These are phyloP conservation scores for Patella caerulea DNA, from an alignment of 2,888 invertebrate genomes.

Conservation along the genomic window DNA sequence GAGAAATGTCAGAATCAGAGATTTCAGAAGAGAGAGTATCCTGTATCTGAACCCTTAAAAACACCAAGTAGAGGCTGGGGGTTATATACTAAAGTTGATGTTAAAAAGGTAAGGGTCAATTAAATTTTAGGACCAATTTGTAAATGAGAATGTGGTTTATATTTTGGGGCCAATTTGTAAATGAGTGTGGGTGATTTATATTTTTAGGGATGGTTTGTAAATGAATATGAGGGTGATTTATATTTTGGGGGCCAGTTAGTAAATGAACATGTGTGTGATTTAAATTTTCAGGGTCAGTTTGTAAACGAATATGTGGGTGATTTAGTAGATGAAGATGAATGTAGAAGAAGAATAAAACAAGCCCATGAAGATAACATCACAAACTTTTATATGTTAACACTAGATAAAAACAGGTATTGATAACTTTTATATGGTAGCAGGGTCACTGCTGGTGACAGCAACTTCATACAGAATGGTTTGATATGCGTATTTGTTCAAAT, in stretches of 20 bases:
- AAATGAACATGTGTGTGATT: background rate
- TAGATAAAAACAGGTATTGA: constrained; percentile 83
- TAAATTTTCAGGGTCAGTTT: constrained; percentile 80
- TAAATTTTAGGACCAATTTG: too few species aligned
- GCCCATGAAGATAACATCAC: constrained; percentile 86
- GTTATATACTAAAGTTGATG: constrained; percentile 80
- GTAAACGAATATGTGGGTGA: constrained; percentile 98
- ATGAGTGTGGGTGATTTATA: background rate
- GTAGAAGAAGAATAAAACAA: constrained; percentile 82
- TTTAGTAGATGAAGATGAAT: constrained; percentile 91
- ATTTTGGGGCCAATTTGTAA: too few species aligned
- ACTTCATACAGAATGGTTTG: too few species aligned
- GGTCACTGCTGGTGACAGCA: too few species aligned
- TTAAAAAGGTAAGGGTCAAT: constrained; percentile 75
- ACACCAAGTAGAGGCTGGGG: constrained; percentile 90
- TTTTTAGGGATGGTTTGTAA: constrained; percentile 83
- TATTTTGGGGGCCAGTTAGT: background rate
- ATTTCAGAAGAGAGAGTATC: constrained; percentile 87
- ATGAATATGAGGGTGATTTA: constrained; percentile 94
- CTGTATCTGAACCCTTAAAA: constrained; percentile 76
- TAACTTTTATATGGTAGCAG: too few species aligned
- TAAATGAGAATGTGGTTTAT: too few species aligned
- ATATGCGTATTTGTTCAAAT: too few species aligned
- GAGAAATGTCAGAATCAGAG: constrained; percentile 88
- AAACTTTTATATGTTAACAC: constrained; percentile 94